Base-by-base conservation (phyloP, 1,140 invertebrate genomes). In the Octopus sinensis region DNA sequence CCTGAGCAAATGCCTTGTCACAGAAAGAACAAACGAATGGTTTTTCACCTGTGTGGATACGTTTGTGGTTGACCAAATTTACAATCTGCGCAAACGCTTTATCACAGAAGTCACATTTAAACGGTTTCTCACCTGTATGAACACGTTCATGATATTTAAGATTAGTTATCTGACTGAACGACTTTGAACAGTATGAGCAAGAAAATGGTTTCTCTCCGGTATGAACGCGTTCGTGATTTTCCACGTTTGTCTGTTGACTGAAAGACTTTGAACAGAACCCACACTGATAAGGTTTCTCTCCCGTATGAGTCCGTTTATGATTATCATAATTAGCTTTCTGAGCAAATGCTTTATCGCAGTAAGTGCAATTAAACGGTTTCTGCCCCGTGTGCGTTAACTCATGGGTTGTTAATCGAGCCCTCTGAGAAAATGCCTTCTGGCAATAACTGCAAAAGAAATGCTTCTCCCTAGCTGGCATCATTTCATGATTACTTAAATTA, bases 341-440 rank as follows among this genome's bases (percentile, higher is more conserved):
- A 68, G 95, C 91, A 89, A 96, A 97, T 89, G 95, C 95, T 89
- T 96, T 96, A 68, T 95, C 95, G 90, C 96, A 97, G 88, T 96
- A 94, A 54, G 92, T 93, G 89, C 96, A 97, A 88, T 95, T 95
- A 92, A 96, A 96, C 4, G 96, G 95, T 87, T 96, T 96, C 90
- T 94, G 93, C 81, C 95, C 86, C 68, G 94, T 91, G 85, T 92
- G 93, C 52, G 95, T 96, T 84, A 94, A 93, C 12, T 95, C 95
- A 83, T 84, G 84, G 5, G 82, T 73, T 13, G 68, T 23, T 5
- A 73, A 13, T 4, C 68, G 68, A 5, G 68, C 68, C 13, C 68
- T 9, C 13, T 73, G 68, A 6, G 68, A 73, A 23, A 73, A 73
- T 5, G 68, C 68, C 13, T 73, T 73, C 68, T 73, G 68, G 3